Conservation (phyloP, 2,888 invertebrate species). For the Ormyrus thymus region DNA sequence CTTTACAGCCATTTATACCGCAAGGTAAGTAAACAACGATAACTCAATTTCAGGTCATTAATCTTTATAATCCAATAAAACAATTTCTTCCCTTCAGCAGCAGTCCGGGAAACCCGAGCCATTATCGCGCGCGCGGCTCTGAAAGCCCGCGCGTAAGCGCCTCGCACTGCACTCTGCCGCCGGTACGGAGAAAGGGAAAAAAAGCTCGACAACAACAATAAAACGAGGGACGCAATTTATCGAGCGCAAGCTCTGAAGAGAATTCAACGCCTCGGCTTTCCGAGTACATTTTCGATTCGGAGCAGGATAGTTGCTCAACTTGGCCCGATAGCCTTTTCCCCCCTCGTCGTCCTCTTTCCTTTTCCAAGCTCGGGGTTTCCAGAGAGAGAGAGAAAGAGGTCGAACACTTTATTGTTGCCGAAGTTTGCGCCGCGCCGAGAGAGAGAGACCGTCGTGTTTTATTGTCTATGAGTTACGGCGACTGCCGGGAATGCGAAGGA, state of each 20-base stretch:
- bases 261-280: constrained; percentile 7
- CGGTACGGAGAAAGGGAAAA: not conserved
- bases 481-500: constrained; percentile 22
- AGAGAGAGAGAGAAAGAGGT: not conserved
- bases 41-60: too few relatives aligned
- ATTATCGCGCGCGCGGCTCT: too few relatives aligned
- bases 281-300: constrained; percentile 35
- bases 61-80: too few relatives aligned
- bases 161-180: too few relatives aligned
- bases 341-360: constrained; percentile 2
- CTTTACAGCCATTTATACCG: too few relatives aligned
- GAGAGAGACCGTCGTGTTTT: constrained; percentile 2
- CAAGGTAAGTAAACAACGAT: too few relatives aligned
- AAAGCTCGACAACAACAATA: constrained; percentile 6
- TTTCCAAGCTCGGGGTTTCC: constrained; percentile 7
- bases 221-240: constrained; percentile 18
- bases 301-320: constrained; percentile 43
- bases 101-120: too few relatives aligned
- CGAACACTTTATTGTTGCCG: constrained; percentile 19
- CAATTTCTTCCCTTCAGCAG: too few relatives aligned
- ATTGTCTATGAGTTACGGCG: constrained; percentile 41
- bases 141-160: too few relatives aligned
- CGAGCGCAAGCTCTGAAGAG: not conserved
- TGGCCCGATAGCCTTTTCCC: constrained; percentile 27
- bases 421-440: constrained; percentile 1